A percentile compares a stretch with the other conserved stretches of the same genome.
phyloP scores from a whole-genome alignment of 2,797 vertebrate genomes.

The Hafferia zeledoni region DNA sequence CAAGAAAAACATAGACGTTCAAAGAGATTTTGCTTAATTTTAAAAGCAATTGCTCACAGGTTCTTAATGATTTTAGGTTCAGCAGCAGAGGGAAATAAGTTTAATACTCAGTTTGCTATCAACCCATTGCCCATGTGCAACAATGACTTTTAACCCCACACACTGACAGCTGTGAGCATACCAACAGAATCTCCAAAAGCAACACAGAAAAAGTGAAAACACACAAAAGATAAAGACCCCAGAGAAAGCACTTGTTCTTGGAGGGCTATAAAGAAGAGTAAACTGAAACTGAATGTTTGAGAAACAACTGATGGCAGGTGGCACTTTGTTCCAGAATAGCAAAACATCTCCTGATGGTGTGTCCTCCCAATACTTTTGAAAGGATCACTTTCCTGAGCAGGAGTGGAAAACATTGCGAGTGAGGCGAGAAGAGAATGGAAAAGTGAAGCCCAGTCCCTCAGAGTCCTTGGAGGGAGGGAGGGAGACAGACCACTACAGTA shows the following conservation, averaged over 20 bases:
- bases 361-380: neutral
- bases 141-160: neutral
- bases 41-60: neutral
- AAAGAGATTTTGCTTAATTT: neutral
- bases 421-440: accelerated
- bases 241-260: neutral
- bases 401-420: accelerated
- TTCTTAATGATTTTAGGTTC: neutral
- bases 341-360: neutral
- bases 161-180: neutral
- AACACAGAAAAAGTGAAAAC: neutral
- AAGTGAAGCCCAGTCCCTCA: neutral
- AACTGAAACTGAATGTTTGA: neutral
- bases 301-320: neutral
- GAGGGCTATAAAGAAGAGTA: neutral
- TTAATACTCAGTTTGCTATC: neutral
- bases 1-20: neutral
- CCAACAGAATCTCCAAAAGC: neutral
- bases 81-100: neutral
- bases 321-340: neutral
- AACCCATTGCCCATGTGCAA: neutral
- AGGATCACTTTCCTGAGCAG: neutral
- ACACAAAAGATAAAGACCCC: neutral
- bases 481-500: neutral
- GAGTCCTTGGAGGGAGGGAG: neutral